These are phyloP conservation scores for Caenorhabditis doughertyi DNA, from an alignment of 2,888 invertebrate genomes.

Conservation along the genomic window DNA sequence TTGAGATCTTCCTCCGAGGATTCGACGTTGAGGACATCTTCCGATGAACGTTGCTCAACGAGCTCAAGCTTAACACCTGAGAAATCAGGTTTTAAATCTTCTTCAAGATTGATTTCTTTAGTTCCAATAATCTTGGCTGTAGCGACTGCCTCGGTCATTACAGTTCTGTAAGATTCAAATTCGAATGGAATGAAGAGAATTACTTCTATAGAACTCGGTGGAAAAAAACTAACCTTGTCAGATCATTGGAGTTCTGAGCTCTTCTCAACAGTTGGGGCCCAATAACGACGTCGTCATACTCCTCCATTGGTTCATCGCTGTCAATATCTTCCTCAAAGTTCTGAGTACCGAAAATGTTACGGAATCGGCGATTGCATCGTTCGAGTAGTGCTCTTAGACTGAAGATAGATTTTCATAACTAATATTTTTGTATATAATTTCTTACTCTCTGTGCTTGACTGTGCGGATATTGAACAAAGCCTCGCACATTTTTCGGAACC, in stretches of 20 bases:
- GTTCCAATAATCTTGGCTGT: slow-evolving; percentile 51
- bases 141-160: slow-evolving; percentile 9
- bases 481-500: slow-evolving; percentile 33
- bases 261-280: slow-evolving; percentile 46
- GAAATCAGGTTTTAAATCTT: slow-evolving; percentile 25
- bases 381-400: slow-evolving; percentile 10
- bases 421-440: not conserved
- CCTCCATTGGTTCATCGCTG: slow-evolving; percentile 42
- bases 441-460: slow-evolving; percentile 29
- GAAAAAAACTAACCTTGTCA: slow-evolving; percentile 31
- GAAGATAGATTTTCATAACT: not conserved
- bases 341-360: not conserved
- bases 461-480: slow-evolving; percentile 38
- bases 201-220: too few species aligned
- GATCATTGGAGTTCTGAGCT: slow-evolving; percentile 19
- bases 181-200: not conserved
- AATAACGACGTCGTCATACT: slow-evolving; percentile 18
- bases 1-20: slow-evolving; percentile 27
- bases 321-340: not conserved
- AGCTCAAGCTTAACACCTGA: slow-evolving; percentile 8
- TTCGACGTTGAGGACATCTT: slow-evolving; percentile 6
- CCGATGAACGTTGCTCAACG: slow-evolving; percentile 17
- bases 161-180: not conserved
- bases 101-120: slow-evolving; percentile 42
- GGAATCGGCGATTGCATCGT: not conserved